Percentiles rank a stretch among this genome's conserved stretches.
Evolutionary conservation across 2,797 vertebrate genomes (phyloP).

Genomic region (Dromococcyx pavoninus): DNA sequence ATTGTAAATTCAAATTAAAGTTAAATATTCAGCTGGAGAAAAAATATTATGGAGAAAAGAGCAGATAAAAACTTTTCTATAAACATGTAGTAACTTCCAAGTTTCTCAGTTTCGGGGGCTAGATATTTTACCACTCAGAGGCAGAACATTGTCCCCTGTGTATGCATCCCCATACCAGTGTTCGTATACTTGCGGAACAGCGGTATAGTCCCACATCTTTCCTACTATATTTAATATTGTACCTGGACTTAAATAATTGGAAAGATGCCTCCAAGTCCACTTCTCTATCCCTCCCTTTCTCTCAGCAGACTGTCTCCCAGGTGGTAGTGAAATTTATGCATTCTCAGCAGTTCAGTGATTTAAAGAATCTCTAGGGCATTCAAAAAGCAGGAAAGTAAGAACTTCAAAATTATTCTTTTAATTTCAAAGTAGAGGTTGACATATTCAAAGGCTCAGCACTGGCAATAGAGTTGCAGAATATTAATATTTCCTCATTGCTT

Average conservation of each 20-base stretch:
- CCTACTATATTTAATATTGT: not conserved
- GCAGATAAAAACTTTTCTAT: not conserved
- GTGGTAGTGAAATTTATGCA: not conserved
- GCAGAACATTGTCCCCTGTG: not conserved
- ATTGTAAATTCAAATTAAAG: not conserved
- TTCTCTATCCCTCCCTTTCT: not conserved
- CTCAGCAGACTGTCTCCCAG: not conserved
- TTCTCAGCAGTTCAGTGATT: not conserved
- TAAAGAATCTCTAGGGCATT: not conserved
- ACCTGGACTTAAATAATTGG: not conserved
- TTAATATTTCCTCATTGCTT: not conserved
- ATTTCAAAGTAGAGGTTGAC: not conserved
- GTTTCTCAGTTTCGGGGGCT: not conserved
- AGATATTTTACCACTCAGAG: not conserved
- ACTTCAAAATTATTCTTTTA: not conserved
- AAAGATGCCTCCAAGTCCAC: not conserved
- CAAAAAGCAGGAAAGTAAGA: not conserved
- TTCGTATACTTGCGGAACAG: not conserved
- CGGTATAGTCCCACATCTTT: fast-evolving
- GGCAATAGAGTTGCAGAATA: not conserved
- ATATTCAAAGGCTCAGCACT: not conserved
- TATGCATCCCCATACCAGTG: not conserved
- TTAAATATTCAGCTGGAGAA: not conserved
- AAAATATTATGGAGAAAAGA: not conserved
- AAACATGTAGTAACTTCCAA: not conserved